Evolutionary conservation across 2,888 invertebrate genomes (phyloP).

Genomic region (Mylabris sibirica): DNA sequence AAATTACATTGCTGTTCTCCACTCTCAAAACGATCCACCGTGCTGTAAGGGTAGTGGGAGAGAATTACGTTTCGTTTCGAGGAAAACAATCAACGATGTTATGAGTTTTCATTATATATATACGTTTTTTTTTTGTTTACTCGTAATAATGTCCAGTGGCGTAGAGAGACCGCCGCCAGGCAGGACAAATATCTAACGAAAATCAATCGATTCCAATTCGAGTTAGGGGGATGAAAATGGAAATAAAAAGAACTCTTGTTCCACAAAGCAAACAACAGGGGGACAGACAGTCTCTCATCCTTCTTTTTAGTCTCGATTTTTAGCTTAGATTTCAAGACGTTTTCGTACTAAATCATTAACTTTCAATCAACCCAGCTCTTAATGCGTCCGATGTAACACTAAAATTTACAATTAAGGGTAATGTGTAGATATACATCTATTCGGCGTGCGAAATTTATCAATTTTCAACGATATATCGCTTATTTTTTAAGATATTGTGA

Average conservation of each 20-base stretch:
- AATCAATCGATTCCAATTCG: neutral
- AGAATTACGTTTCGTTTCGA: constrained; percentile 42
- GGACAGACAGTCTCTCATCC: neutral
- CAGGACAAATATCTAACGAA: constrained; percentile 10
- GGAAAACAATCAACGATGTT: constrained; percentile 43
- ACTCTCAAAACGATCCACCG: neutral
- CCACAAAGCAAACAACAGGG: neutral
- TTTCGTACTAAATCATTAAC: no score
- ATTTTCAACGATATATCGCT: no score
- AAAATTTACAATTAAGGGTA: no score
- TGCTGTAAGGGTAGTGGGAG: constrained; percentile 27
- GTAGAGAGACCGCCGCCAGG: constrained; percentile 15
- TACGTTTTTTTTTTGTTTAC: constrained; percentile 37
- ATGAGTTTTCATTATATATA: constrained; percentile 41
- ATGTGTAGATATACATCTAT: no score
- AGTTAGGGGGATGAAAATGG: neutral
- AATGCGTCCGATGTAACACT: no score
- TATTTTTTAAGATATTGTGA: no score
- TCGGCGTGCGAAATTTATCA: no score
- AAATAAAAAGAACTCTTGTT: neutral
- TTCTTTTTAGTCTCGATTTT: neutral
- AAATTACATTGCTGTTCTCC: constrained; percentile 37
- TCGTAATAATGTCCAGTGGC: constrained; percentile 38
- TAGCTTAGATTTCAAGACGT: no score
- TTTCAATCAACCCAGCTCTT: no score